Evolutionary conservation across 2,888 invertebrate species (phyloP).

Genomic region (Cataglyphis albicans): DNA sequence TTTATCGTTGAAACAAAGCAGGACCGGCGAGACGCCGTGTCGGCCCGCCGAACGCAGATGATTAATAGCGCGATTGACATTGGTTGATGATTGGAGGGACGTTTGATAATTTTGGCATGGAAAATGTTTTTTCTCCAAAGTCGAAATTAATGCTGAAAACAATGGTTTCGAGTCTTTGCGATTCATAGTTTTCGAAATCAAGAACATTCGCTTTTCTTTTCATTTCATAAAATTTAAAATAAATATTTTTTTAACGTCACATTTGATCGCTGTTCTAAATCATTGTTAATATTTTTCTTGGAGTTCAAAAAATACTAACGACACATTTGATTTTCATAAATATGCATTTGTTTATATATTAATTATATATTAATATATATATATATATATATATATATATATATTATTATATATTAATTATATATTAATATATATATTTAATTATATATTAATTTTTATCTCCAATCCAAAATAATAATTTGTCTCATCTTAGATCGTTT

Average conservation of each 20-base stretch:
- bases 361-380: no score
- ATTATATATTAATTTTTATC: neutral
- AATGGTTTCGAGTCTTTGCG: neutral
- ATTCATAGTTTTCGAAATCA: neutral
- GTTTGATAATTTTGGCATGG: conserved; percentile 16
- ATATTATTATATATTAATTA: no score
- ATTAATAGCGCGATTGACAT: conserved; percentile 43
- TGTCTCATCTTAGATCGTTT: neutral
- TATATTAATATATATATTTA: no score
- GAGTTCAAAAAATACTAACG: neutral
- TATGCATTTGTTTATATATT: no score
- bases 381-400: no score
- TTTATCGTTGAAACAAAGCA: conserved; percentile 14
- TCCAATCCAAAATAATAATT: neutral
- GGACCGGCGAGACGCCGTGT: neutral
- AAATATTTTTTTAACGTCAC: neutral
- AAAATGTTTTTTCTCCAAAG: conserved; percentile 12
- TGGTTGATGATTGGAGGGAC: neutral
- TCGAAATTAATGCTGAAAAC: neutral
- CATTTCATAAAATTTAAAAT: neutral
- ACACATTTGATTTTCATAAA: neutral
- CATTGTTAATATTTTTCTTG: neutral
- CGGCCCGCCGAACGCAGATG: neutral
- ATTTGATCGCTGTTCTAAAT: neutral
- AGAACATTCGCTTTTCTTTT: neutral